These are phyloP conservation scores for Orthonyx spaldingii DNA, from an alignment of 2,113 vertebrate species.

Conservation along the genomic window DNA sequence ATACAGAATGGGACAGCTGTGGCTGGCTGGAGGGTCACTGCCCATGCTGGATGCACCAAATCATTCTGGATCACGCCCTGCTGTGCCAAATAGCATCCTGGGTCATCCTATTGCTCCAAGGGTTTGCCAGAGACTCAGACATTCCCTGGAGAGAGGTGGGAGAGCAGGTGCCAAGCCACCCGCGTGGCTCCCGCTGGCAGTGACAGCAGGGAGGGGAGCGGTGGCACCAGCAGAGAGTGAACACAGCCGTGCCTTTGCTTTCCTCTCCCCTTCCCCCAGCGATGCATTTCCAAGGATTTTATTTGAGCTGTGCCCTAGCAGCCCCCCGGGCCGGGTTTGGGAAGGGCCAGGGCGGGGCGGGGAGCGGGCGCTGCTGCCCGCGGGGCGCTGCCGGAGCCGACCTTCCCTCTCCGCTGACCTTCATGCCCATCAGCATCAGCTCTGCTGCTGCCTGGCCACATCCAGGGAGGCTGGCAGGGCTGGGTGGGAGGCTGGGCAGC, in stretches of 20 bases:
- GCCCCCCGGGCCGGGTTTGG: not conserved
- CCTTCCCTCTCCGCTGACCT: constrained; percentile 7
- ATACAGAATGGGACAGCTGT: accelerated
- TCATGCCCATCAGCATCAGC: constrained; percentile 33
- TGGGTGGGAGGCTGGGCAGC: not conserved
- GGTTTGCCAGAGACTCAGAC: not conserved
- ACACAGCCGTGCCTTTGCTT: accelerated
- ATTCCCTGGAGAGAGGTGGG: not conserved
- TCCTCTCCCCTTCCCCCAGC: not conserved
- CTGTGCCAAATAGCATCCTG: not conserved
- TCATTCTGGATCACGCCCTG: accelerated
- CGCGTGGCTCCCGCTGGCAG: accelerated
- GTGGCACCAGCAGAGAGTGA: not conserved
- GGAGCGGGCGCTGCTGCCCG: not conserved
- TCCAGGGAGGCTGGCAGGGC: not conserved
- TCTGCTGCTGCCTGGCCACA: not conserved
- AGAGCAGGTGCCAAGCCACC: not conserved
- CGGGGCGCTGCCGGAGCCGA: accelerated
- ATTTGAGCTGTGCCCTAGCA: not conserved
- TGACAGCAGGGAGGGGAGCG: not conserved
- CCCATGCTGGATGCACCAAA: accelerated
- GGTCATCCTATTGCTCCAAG: accelerated
- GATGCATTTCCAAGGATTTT: not conserved
- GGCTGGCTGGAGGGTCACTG: not conserved
- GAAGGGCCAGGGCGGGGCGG: not conserved